phyloP scores from a whole-genome alignment of 1,140 invertebrate genomes.

The Choristoneura fumiferana region DNA sequence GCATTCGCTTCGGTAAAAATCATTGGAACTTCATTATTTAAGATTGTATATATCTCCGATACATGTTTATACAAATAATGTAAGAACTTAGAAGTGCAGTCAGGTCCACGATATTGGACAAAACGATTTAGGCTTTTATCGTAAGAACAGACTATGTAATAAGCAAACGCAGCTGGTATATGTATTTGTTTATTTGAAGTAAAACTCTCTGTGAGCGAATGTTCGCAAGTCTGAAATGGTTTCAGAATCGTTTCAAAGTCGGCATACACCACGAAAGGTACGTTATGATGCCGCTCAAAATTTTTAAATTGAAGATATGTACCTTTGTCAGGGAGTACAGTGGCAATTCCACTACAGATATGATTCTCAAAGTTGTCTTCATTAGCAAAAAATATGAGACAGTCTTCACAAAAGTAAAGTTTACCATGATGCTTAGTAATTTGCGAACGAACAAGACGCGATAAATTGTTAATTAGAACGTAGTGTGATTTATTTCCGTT shows the following conservation, averaged over 20 bases:
- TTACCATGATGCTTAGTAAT: slow-evolving; percentile 26
- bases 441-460: slow-evolving; percentile 30
- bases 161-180: slow-evolving; percentile 18
- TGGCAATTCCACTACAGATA: slow-evolving; percentile 30
- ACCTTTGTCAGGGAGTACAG: slow-evolving; percentile 30
- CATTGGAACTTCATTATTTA: not conserved
- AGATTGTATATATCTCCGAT: slow-evolving; percentile 5
- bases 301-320: slow-evolving; percentile 40
- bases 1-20: slow-evolving; percentile 3
- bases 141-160: slow-evolving; percentile 6
- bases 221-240: not conserved
- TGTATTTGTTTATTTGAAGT: not conserved
- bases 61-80: not conserved
- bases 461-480: slow-evolving; percentile 19
- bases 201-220: not conserved
- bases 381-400: slow-evolving; percentile 33
- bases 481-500: slow-evolving; percentile 10
- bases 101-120: slow-evolving; percentile 9
- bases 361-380: slow-evolving; percentile 32
- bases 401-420: slow-evolving; percentile 39
- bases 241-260: slow-evolving; percentile 53
- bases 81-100: slow-evolving; percentile 13
- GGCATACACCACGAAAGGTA: slow-evolving; percentile 49
- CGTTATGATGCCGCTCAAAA: slow-evolving; percentile 33
- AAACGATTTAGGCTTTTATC: not conserved